Conservation (phyloP, 1,140 invertebrate genomes). For the Scaptomyza graminum region DNA sequence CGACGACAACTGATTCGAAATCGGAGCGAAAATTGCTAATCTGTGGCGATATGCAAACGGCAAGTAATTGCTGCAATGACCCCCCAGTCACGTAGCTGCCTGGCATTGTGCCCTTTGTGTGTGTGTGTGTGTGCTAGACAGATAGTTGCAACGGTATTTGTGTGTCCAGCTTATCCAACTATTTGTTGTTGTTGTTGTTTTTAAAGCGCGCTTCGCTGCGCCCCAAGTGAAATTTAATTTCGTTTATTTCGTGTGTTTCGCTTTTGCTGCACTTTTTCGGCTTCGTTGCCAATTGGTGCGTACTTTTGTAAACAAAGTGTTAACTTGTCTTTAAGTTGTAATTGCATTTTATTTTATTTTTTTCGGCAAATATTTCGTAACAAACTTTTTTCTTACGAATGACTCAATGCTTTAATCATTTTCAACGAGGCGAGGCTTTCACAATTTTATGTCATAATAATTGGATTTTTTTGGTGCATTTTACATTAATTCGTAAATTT, state of each 20-base stretch:
- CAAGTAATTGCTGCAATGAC: slow-evolving; percentile 4
- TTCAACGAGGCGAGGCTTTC: not conserved
- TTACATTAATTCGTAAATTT: too few species aligned
- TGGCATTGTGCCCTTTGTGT: slow-evolving; percentile 30
- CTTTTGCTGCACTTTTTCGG: slow-evolving; percentile 48
- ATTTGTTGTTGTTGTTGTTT: not conserved
- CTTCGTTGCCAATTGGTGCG: slow-evolving; percentile 71
- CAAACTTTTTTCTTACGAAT: slow-evolving; percentile 18
- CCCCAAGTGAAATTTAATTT: slow-evolving; percentile 71
- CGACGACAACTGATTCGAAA: slow-evolving; percentile 17
- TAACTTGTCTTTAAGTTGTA: slow-evolving; percentile 48
- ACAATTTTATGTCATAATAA: slow-evolving; percentile 30
- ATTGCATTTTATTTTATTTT: not conserved
- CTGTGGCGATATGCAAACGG: slow-evolving; percentile 16
- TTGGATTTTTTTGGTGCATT: slow-evolving; percentile 51
- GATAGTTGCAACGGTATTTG: slow-evolving; percentile 34
- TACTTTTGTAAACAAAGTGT: slow-evolving; percentile 56
- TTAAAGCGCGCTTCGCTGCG: slow-evolving; percentile 46
- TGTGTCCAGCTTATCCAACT: slow-evolving; percentile 24
- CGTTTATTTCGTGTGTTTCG: slow-evolving; percentile 18
- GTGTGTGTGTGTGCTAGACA: slow-evolving; percentile 11
- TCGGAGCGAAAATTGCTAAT: slow-evolving; percentile 56
- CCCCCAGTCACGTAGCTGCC: slow-evolving; percentile 40
- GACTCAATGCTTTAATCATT: slow-evolving; percentile 29
- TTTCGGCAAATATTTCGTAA: slow-evolving; percentile 5